A percentile compares a stretch with the other conserved stretches of the same genome.
Conservation (phyloP, 2,888 invertebrate genomes). For the Caradrina clavipalpis region DNA sequence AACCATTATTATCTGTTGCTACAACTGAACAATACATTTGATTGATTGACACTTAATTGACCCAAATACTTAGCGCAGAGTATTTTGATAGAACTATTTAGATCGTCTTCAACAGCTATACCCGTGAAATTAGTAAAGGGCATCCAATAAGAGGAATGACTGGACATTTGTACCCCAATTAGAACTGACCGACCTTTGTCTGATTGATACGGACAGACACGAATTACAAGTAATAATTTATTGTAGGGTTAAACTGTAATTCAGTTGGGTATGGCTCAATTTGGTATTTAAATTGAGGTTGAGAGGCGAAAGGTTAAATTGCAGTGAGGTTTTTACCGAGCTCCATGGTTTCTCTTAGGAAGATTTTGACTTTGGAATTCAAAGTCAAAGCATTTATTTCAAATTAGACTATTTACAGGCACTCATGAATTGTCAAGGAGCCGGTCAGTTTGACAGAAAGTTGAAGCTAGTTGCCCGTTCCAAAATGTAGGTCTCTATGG, state of each 20-base stretch:
- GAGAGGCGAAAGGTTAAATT: background rate
- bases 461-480: too few species aligned
- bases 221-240: slow-evolving; percentile 63
- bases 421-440: too few species aligned
- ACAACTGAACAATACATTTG: slow-evolving; percentile 27
- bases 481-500: too few species aligned
- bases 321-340: background rate
- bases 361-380: background rate
- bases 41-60: slow-evolving; percentile 50
- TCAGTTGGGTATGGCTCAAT: slow-evolving; percentile 34
- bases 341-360: background rate
- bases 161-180: slow-evolving; percentile 72
- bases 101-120: slow-evolving; percentile 43
- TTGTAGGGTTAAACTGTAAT: slow-evolving; percentile 56
- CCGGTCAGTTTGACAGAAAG: too few species aligned
- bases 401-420: too few species aligned
- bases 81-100: slow-evolving; percentile 52
- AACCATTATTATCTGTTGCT: slow-evolving; percentile 13
- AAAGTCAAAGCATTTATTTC: too few species aligned
- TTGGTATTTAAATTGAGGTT: slow-evolving; percentile 41
- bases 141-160: slow-evolving; percentile 75
- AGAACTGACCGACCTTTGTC: slow-evolving; percentile 60
- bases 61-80: slow-evolving; percentile 46
- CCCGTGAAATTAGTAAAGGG: slow-evolving; percentile 70
- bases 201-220: slow-evolving; percentile 59